phyloP scores from a whole-genome alignment of 2,113 vertebrate genomes.

The Xyliphius kryptos region DNA sequence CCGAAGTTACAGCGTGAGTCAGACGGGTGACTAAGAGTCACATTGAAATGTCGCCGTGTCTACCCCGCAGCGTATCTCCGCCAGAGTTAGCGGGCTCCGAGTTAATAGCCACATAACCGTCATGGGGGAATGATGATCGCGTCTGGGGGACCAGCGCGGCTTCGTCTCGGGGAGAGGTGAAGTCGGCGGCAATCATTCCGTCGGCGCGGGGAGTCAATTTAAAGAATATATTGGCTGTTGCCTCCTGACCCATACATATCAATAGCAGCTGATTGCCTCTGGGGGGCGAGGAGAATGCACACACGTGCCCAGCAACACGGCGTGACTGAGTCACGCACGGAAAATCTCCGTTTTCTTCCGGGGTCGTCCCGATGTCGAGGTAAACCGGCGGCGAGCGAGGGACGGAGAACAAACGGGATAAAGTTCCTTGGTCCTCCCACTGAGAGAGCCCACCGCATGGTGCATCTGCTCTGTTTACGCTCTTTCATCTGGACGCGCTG shows the following conservation, averaged over 20 bases:
- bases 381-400: conserved; percentile 26
- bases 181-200: background rate
- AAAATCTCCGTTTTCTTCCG: conserved; percentile 23
- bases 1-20: conserved; percentile 39
- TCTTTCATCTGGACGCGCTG: conserved; percentile 20
- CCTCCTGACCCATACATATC: conserved; percentile 17
- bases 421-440: conserved; percentile 24
- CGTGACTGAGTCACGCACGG: conserved; percentile 31
- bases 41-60: conserved; percentile 36
- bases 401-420: conserved; percentile 11
- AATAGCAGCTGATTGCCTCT: conserved; percentile 17
- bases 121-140: conserved; percentile 3
- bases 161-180: background rate
- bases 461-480: conserved; percentile 24
- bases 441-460: conserved; percentile 21
- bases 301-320: background rate
- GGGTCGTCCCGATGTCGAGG: conserved; percentile 22
- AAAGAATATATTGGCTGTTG: conserved; percentile 18
- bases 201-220: conserved; percentile 17
- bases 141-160: conserved; percentile 1
- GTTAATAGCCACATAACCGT: conserved; percentile 17
- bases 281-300: background rate
- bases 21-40: conserved; percentile 43
- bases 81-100: conserved; percentile 11
- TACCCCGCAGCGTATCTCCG: conserved; percentile 15